Base-by-base conservation (phyloP, 2,797 vertebrate genomes). In the Columba guinea region DNA sequence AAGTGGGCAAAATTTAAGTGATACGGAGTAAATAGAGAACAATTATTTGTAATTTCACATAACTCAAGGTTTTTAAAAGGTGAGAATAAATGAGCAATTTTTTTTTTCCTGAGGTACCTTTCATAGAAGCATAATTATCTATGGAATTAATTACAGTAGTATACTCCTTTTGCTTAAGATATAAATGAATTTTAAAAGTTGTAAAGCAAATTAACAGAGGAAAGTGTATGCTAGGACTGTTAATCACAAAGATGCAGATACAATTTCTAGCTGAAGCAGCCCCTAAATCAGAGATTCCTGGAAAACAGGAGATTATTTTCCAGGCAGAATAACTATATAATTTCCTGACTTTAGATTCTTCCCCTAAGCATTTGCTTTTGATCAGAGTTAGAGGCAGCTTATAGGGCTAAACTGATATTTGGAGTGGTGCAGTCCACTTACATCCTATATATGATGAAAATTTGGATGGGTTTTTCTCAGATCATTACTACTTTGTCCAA, bases 251-350 rank as follows among this genome's bases (percentile, higher is more conserved):
- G 74, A 44, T 79, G 28, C 65, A 86, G 62, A 13, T 84, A 63
- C 2, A 39, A 11, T 87, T 92, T 82, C 22, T 51, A 52, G 24
- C 28, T 64, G 84, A 80, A 92, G 48, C 44, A 27, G 35, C 32
- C 41, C 30, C 16, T 82, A 82, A 82, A 84, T 93, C 49, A 82
- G 55, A 60, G 59, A 84, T 92, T 93, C 60, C 63, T 89, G 90
- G 90, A 85, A 96, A 65, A 32, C 18, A 41, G 51, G 53, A 62
- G 71, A 73, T 87, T 92, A 63, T 84, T 93, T 76, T 94, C 37
- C 52, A 70, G 44, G 49, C 64, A 74, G 59, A 87, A 89, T 89
- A 52, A 51, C 4, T 1, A 4, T 70, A 27, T 82, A 53, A 84
- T 89, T 94, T 84, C 11, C n/a, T 84, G 77, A 81, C 67, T 48